These are phyloP conservation scores for Platerodrilus igneus DNA, from an alignment of 2,888 invertebrate species.

Conservation along the genomic window DNA sequence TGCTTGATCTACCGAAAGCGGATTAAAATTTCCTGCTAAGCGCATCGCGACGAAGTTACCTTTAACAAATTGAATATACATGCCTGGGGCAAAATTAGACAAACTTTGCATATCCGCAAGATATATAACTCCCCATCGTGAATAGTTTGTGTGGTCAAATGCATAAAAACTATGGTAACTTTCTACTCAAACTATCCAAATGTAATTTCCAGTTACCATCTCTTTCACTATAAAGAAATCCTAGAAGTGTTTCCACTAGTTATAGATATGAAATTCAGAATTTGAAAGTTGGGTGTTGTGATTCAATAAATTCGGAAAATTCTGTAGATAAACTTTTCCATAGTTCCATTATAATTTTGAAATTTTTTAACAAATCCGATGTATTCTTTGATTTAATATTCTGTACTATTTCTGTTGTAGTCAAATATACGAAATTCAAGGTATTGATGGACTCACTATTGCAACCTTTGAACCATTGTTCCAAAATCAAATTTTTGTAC, in stretches of 20 bases:
- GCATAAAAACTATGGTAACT: slow-evolving; percentile 25
- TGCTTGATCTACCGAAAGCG: slow-evolving; percentile 24
- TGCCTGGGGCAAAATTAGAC: slow-evolving; percentile 1
- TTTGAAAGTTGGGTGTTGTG: no score
- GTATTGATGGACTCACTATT: no score
- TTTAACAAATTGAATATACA: slow-evolving; percentile 5
- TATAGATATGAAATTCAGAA: no score
- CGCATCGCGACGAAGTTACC: slow-evolving; percentile 5
- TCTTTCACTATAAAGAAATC: slow-evolving; percentile 17
- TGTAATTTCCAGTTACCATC: slow-evolving; percentile 19
- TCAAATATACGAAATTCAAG: no score
- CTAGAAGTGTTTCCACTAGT: slow-evolving; percentile 4
- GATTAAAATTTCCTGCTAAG: slow-evolving; percentile 8
- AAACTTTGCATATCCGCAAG: slow-evolving; percentile 6
- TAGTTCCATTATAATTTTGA: no score
- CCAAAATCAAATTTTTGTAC: no score
- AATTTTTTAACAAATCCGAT: no score
- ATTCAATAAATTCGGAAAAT: no score
- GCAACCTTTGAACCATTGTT: no score
- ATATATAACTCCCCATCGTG: slow-evolving; percentile 10
- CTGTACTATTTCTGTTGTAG: no score
- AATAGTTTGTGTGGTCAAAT: slow-evolving; percentile 9
- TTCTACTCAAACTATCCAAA: slow-evolving; percentile 19
- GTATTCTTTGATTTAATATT: no score
- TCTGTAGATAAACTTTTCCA: no score